Evolutionary conservation across 2,797 vertebrate genomes (phyloP).

Genomic region (Micropoecilia bifurca): DNA sequence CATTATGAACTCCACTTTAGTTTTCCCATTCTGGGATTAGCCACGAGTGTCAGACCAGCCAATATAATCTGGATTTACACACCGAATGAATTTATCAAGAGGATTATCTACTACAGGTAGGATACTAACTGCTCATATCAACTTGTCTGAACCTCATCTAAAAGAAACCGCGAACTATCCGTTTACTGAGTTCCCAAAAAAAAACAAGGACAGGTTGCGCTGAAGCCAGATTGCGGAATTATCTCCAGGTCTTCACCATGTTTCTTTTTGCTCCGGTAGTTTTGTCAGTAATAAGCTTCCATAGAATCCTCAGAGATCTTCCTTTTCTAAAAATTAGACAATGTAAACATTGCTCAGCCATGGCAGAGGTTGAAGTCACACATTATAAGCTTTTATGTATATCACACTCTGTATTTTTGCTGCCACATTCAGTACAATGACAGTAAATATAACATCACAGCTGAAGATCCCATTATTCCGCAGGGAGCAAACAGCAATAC

Average conservation of each 20-base stretch:
- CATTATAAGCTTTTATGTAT: constrained; percentile 29
- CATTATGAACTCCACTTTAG: not conserved
- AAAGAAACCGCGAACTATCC: not conserved
- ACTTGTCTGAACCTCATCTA: not conserved
- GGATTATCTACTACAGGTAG: not conserved
- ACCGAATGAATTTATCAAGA: not conserved
- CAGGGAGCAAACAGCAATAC: constrained; percentile 30
- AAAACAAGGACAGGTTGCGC: not conserved
- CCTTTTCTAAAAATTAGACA: constrained; percentile 26
- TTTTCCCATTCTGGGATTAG: not conserved
- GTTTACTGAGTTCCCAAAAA: not conserved
- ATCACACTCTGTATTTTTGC: constrained; percentile 42
- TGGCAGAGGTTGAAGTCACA: constrained; percentile 36
- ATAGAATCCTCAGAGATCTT: constrained; percentile 27
- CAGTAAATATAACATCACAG: constrained; percentile 37
- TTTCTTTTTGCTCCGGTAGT: not conserved
- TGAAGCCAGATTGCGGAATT: not conserved
- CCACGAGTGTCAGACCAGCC: not conserved
- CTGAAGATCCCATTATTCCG: constrained; percentile 16
- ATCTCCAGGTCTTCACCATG: not conserved
- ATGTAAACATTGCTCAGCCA: constrained; percentile 56
- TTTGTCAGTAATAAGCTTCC: constrained; percentile 53
- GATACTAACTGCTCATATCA: not conserved
- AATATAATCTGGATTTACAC: not conserved
- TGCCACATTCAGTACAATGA: constrained; percentile 51